phyloP scores from a whole-genome alignment of 2,113 vertebrate species.

The Stomatorhinus ivindoensis region DNA sequence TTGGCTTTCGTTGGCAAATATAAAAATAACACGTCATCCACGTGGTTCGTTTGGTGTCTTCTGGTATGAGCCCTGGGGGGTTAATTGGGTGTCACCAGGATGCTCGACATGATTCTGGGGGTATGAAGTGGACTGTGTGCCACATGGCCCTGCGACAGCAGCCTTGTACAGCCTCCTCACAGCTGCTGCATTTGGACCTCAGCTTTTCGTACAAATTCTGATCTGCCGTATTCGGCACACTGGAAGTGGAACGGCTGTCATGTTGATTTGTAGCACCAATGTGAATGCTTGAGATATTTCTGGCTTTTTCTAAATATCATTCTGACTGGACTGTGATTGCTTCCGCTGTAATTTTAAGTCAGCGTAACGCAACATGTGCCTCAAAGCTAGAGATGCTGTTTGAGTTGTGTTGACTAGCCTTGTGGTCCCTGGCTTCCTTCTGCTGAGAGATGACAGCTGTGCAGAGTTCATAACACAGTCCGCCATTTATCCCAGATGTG shows the following conservation, averaged over 20 bases:
- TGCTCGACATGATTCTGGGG: background rate
- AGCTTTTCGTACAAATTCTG: background rate
- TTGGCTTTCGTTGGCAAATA: constrained; percentile 24
- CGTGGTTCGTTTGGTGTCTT: background rate
- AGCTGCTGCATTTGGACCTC: background rate
- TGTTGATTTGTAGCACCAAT: background rate
- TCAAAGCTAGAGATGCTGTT: background rate
- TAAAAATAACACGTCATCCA: background rate
- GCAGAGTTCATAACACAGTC: background rate
- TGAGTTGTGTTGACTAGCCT: background rate
- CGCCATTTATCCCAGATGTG: background rate
- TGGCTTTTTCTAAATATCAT: background rate
- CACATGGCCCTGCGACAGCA: no score
- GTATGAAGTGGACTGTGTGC: background rate
- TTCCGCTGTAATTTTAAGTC: background rate
- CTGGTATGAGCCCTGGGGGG: background rate
- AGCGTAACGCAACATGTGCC: background rate
- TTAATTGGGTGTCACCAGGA: background rate
- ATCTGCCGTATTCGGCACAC: background rate
- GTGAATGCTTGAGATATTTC: background rate
- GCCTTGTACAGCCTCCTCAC: background rate
- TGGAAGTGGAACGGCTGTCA: background rate
- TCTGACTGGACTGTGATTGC: background rate
- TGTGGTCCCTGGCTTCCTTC: background rate
- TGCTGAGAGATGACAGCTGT: background rate